Base-by-base conservation (phyloP, 2,113 vertebrate species). In the Pithys albifrons region DNA sequence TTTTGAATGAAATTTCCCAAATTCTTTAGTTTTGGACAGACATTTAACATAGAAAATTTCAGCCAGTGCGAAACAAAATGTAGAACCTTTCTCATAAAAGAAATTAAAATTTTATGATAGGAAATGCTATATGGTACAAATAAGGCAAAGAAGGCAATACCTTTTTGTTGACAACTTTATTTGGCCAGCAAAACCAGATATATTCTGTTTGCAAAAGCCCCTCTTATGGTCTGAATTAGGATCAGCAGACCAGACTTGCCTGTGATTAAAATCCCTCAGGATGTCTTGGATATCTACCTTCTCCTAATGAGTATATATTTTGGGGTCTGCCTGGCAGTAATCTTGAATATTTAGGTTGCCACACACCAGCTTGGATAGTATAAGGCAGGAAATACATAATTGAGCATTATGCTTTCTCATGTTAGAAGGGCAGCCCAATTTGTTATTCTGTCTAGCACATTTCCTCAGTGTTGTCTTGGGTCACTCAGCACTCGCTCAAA, bases 311-410 rank as follows among this genome's bases (percentile, higher is more conserved):
- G 69, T 24, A 33, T 33, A 41, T 45, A 59, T 81, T 92, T 83
- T 77, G 54, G 78, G 91, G 54, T 49, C 75, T 95, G 65, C 75
- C 88, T 95, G 86, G 49, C 51, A 83, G 73, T 84, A 80, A 88
- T 84, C 88, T 77, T 27, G 58, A 86, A 84, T 85, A 76, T 71
- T 66, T 43, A 64, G 89, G 52, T 54, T 13, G 70, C 93, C 74
- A 80, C 61, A 83, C 88, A 91, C n/a, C 51, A 85, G 37, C 24
- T 31, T 10, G 69, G 82, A 52, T 2, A 51, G 81, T 11, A n/a
- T 3, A 33, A 76, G 85, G 69, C 49, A 74, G 93, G 92, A 95
- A 80, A 52, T 19, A 20, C 12, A 20, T 51, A 69, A 77, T 24
- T 69, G 67, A 74, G 54, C 55, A 55, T 66, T 83, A 45, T 48